Percentiles rank a stretch among this genome's conserved stretches.
These are phyloP conservation scores for Clepsis dumicolana DNA, from an alignment of 2,888 invertebrate species.

Conservation along the genomic window DNA sequence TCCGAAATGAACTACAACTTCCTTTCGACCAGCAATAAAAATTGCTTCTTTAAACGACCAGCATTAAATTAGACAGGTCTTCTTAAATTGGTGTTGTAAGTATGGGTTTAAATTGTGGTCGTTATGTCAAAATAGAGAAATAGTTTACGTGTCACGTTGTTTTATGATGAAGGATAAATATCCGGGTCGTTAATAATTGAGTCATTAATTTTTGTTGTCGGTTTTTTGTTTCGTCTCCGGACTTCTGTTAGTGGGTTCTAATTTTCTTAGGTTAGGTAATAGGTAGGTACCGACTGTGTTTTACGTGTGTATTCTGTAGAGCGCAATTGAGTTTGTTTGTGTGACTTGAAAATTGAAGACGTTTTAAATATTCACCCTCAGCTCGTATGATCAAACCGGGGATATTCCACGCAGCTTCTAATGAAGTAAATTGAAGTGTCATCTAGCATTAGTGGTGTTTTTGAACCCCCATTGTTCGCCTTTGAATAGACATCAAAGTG, in stretches of 20 bases:
- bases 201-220: conserved; percentile 49
- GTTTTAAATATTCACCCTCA: conserved; percentile 61
- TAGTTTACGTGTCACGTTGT: conserved; percentile 61
- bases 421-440: conserved; percentile 72
- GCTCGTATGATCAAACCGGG: conserved; percentile 59
- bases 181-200: conserved; percentile 56
- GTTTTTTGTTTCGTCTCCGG: conserved; percentile 37
- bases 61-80: conserved; percentile 46
- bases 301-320: neutral
- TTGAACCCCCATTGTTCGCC: conserved; percentile 54
- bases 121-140: conserved; percentile 55
- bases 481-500: conserved; percentile 39
- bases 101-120: conserved; percentile 49
- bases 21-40: conserved; percentile 2
- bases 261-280: conserved; percentile 13
- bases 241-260: conserved; percentile 15
- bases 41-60: neutral
- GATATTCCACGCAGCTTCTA: conserved; percentile 61
- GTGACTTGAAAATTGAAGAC: neutral
- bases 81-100: conserved; percentile 46
- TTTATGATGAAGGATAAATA: conserved; percentile 53
- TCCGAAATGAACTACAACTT: conserved; percentile 45
- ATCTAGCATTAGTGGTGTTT: conserved; percentile 61
- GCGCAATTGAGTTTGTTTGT: neutral
- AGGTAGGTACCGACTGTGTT: neutral